Evolutionary conservation across 2,888 invertebrate species (phyloP).

Genomic region (Leucoptera coffeella): DNA sequence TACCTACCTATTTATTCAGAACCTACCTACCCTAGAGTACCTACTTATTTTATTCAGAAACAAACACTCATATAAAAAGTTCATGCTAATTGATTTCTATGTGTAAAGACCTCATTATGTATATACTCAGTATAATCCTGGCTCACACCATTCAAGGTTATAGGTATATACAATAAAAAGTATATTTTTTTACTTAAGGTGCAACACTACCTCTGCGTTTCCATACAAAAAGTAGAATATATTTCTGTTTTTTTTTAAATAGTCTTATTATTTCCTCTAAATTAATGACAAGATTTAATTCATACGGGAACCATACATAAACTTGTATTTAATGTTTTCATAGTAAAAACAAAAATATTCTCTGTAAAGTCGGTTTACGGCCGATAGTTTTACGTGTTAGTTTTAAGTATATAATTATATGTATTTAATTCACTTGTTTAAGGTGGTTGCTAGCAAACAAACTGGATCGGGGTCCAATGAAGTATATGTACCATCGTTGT

Average conservation of each 20-base stretch:
- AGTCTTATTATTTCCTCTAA: too few species aligned
- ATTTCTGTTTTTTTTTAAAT: too few species aligned
- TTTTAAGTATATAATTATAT: too few species aligned
- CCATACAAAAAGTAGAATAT: too few species aligned
- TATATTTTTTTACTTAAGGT: too few species aligned
- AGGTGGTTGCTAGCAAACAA: slow-evolving; percentile 8
- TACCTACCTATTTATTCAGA: neutral
- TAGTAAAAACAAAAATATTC: neutral
- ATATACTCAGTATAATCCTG: slow-evolving; percentile 1
- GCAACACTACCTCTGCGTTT: too few species aligned
- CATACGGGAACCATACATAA: neutral
- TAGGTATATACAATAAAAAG: too few species aligned
- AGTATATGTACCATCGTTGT: slow-evolving; percentile 7
- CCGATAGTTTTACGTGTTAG: too few species aligned
- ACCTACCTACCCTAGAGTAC: too few species aligned
- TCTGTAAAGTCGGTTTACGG: slow-evolving; percentile 3
- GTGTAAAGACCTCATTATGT: slow-evolving; percentile 2
- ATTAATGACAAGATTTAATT: too few species aligned
- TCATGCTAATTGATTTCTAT: neutral
- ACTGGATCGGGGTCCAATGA: slow-evolving; percentile 7
- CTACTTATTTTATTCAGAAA: too few species aligned
- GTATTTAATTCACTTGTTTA: too few species aligned
- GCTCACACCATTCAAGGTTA: neutral
- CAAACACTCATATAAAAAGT: neutral
- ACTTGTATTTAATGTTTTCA: neutral